Evolutionary conservation across 2,797 vertebrate species (phyloP).

Genomic region (Coccyzus lansbergi): DNA sequence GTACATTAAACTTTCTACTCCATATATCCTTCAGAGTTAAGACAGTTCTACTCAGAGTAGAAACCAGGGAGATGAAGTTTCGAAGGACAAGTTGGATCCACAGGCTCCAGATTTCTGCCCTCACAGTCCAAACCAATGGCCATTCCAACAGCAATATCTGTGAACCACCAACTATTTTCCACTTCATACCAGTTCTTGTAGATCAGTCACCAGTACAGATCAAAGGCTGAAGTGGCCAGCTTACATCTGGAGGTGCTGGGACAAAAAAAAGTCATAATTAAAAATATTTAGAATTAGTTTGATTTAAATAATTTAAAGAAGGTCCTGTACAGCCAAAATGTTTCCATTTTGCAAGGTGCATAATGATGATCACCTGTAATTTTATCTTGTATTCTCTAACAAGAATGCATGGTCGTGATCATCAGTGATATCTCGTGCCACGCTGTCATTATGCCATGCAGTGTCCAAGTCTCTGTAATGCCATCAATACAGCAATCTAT

Average conservation of each 20-base stretch:
- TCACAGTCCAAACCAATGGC: neutral
- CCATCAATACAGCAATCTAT: neutral
- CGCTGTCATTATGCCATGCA: neutral
- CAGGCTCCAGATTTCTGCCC: neutral
- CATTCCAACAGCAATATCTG: neutral
- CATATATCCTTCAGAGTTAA: neutral
- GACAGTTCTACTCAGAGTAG: neutral
- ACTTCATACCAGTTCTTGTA: neutral
- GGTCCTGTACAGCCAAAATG: neutral
- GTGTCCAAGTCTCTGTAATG: neutral
- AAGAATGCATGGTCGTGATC: neutral
- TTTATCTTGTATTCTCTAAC: neutral
- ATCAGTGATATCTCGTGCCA: neutral
- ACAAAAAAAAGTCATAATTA: neutral
- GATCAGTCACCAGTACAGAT: neutral
- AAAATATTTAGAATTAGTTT: neutral
- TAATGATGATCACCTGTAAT: neutral
- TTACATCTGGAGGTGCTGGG: neutral
- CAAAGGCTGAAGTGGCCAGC: neutral
- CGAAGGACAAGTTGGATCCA: neutral
- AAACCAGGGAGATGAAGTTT: neutral
- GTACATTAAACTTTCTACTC: neutral
- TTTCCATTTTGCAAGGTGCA: neutral
- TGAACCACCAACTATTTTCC: neutral
- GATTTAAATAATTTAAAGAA: neutral